Evolutionary conservation across 1,140 invertebrate species (phyloP), one percentile per base, ranked within the genome.

Genomic region (Pseudomyrmex sp.): DNA sequence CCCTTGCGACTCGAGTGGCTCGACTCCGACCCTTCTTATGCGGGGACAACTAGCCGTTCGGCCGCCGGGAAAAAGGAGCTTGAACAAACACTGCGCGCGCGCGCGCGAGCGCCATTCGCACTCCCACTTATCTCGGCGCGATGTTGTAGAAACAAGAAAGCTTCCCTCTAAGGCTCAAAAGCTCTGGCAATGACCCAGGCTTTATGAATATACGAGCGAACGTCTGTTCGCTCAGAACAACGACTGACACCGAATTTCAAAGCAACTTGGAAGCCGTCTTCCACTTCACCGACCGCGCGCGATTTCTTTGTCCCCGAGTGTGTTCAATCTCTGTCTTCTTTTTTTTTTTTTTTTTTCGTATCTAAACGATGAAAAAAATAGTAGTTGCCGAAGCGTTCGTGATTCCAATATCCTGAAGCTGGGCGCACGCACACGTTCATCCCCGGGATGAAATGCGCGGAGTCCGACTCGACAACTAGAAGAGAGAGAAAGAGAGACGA

Each of bases 121-220:
- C 75, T 63, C 76, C 84, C 82, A 85, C 86, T 88, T 88, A 88
- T 82, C 86, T 83, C 87, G 63, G 56, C 63, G 74, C 68, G 68
- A 70, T 65, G 73, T 80, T 48, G 69, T 82, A 65, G 82, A 88
- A 86, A 87, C 84, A 83, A 87, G 86, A 87, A 87, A 88, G 86
- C 68, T 26, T 52, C 13, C 50, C 66, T 46, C 65, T 46, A 12
- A 52, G 69, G 73, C 63, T 88, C 82, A 83, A 88, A 77, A 82
- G 83, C 86, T 85, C 18, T 3, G 72, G 85, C 85, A 85, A 85
- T 89, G 85, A 87, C 79, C 87, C 85, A 69, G 23, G 76, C 82
- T 89, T 89, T 87, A 87, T 89, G 87, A 89, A 89, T 86, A 80
- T 63, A 84, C 75, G 84, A 89, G 77, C 66, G 62, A 76, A 80